Conservation (phyloP, 2,797 vertebrate species). For the Triplophysa yarkandensis region DNA sequence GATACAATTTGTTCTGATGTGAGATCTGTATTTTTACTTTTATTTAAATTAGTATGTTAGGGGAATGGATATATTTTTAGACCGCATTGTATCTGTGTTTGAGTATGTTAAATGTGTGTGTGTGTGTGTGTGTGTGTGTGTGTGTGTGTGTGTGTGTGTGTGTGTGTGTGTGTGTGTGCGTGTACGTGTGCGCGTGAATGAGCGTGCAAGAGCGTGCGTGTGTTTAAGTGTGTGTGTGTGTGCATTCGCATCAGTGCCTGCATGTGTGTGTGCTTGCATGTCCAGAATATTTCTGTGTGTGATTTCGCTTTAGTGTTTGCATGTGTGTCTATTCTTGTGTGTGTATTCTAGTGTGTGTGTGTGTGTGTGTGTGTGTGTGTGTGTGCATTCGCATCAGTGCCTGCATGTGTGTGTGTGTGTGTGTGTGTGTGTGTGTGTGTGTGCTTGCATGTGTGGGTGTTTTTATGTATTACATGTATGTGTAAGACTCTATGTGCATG, state of each 20-base stretch:
- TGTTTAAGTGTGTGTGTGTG: constrained; percentile 11
- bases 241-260: no score
- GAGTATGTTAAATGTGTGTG: neutral
- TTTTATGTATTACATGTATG: neutral
- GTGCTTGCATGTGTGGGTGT: neutral
- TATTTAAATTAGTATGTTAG: no score
- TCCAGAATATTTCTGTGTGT: no score
- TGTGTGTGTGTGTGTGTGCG: constrained; percentile 2
- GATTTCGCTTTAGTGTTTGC: no score
- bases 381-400: neutral
- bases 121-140: neutral
- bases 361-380: constrained; percentile 2
- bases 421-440: constrained; percentile 13
- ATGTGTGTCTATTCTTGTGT: neutral
- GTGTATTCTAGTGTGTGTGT: constrained; percentile 18
- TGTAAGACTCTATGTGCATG: neutral
- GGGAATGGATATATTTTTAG: neutral
- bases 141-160: constrained; percentile 12
- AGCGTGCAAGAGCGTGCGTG: neutral
- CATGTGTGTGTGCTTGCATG: neutral
- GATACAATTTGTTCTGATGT: no score
- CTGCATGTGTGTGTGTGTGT: neutral
- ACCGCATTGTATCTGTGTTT: neutral
- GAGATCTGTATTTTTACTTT: no score
- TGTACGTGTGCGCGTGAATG: neutral